Evolutionary conservation across 2,113 vertebrate species (phyloP), one percentile per base, ranked within the genome.

Genomic region (Zingel zingel): DNA sequence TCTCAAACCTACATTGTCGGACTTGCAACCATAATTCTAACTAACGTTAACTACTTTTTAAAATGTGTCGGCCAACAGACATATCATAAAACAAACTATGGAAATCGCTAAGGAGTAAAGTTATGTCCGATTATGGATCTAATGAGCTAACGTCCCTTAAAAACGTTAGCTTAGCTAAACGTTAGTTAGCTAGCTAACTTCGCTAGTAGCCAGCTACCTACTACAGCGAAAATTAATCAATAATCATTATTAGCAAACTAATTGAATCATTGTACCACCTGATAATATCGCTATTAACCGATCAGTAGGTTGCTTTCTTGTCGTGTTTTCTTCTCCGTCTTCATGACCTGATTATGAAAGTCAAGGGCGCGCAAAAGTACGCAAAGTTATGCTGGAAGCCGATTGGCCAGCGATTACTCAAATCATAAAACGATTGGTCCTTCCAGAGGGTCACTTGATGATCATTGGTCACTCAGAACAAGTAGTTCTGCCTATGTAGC

Each of bases 361-460:
- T 11, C 1, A 25, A 74, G 0, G 10, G 23, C 50, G 80, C 87
- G 69, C 13, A 66, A 76, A 45, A 13, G 1, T 8, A 59, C 0
- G 21, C 21, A 5, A n/a, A 23, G 0, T 1, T 1, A 19, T 30
- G 3, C 4, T 61, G 5, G 18, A 10, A 9, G 21, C 47, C 3
- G 56, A 89, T 91, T 91, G 88, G 86, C 6, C 75, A 21, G 63
- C 1, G 1, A 1, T 6, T 18, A 1, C 7, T 7, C 13, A 6
- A 1, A 0, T 16, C 48, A 0, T 27, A 54, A 54, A 4, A 2
- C 89, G 86, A 92, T 91, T 92, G 91, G 92, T 61, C 16, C 4
- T 16, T 64, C 0, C 4, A 14, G 11, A 51, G 4, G 6, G 6
- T 8, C 13, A 5, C 45, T 36, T 23, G 15, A 53, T 48, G 15